Base-by-base conservation (phyloP, 2,888 invertebrate species). In the Minunthozetes semirufus region DNA sequence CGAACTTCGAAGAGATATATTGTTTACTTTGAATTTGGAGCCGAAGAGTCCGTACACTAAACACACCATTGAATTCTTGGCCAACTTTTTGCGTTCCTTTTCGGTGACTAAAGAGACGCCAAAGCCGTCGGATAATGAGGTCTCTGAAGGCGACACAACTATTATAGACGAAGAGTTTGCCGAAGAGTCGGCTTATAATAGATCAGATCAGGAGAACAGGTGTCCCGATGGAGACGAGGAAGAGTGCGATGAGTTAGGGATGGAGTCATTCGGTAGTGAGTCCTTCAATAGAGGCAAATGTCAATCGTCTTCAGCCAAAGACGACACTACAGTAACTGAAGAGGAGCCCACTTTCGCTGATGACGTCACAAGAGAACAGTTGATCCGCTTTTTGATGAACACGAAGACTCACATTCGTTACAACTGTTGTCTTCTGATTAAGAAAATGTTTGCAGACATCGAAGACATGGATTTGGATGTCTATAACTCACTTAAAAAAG, bases 191-290 rank as follows among this genome's bases (percentile, higher is more conserved):
- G 9, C 15, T 11, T 6, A 63, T 8, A 63, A 63, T n/a, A 11
- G 33, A 13, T 63, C 63, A 6, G 63, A 63, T n/a, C 25, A 27
- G 27, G 63, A 63, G 33, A 63, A 63, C 25, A 19, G 33, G 17
- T 2, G 15, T 13, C 63, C 63, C 2, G 29, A 6, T 3, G 33
- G 15, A 5, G 6, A 6, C 2, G 5, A 11, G 29, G 63, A 29
- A 8, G 11, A 15, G 11, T 1, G 33, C 15, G 63, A 63, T n/a
- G 63, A 63, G 63, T 63, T 63, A n/a, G 63, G 63, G 6, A 27
- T 63, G 78, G 89, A 89, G 27, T 27, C 53, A 27, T 50, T 72
- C 17, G 72, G 72, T 1, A 72, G 53, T 27, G 72, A 72, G 25
- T 53, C 72, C 19, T 72, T 72, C 56, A 19, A 19, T 5, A 19